Conservation (phyloP, 2,113 vertebrate species). For the Stegastes partitus region DNA sequence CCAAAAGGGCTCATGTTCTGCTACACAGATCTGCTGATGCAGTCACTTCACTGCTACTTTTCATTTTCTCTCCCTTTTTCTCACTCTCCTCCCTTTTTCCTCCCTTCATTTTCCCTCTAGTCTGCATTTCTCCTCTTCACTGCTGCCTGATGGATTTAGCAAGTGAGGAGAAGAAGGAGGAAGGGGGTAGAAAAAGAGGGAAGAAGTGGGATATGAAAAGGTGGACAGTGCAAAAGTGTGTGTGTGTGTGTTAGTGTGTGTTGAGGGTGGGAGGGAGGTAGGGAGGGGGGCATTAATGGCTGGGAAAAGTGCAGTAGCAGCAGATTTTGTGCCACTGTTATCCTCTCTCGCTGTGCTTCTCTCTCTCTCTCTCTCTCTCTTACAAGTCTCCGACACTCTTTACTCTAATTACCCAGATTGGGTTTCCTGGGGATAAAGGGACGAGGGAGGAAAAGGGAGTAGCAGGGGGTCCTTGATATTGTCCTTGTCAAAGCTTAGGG, state of each 20-base stretch:
- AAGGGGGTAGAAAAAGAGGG: conserved; percentile 12
- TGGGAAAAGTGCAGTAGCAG: conserved; percentile 78
- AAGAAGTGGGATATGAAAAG: conserved; percentile 49
- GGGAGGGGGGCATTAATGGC: conserved; percentile 36
- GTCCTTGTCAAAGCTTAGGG: conserved; percentile 85
- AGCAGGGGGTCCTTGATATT: conserved; percentile 76
- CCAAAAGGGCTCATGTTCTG: conserved; percentile 51
- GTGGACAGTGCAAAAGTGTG: conserved; percentile 43
- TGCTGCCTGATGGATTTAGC: conserved; percentile 64
- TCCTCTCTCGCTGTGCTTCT: conserved; percentile 20
- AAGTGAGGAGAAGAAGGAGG: conserved; percentile 40
- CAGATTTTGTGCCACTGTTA: conserved; percentile 68
- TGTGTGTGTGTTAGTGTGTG: conserved; percentile 29
- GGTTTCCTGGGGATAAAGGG: conserved; percentile 82
- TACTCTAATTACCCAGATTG: conserved; percentile 88
- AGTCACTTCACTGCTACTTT: conserved; percentile 55
- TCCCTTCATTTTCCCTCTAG: conserved; percentile 63
- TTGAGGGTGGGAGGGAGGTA: background rate
- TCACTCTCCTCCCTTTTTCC: conserved; percentile 27
- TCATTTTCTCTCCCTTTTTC: conserved; percentile 10
- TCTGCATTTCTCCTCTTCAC: conserved; percentile 71
- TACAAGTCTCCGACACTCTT: conserved; percentile 76
- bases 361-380: conserved; percentile 37
- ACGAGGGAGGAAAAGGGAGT: conserved; percentile 37
- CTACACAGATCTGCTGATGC: conserved; percentile 69